Percentiles rank a stretch among this genome's conserved stretches.
phyloP scores from a whole-genome alignment of 2,888 invertebrate genomes.

The Gari tellinella region DNA sequence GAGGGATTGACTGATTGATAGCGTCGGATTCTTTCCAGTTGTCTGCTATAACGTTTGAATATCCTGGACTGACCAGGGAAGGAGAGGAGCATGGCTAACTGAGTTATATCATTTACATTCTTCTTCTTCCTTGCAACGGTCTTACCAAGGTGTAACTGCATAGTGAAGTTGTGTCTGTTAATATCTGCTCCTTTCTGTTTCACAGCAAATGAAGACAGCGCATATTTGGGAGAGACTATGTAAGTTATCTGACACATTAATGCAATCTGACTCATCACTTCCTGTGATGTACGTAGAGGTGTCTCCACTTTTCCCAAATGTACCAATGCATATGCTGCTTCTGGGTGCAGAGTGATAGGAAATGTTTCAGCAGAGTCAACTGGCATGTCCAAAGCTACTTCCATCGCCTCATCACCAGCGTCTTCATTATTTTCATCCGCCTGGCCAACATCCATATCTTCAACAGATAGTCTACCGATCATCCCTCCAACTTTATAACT shows the following conservation, averaged over 20 bases:
- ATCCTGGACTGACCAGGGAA: slow-evolving; percentile 8
- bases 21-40: too few relatives aligned
- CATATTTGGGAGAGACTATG: slow-evolving; percentile 32
- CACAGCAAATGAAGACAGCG: not conserved
- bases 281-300: slow-evolving; percentile 7
- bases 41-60: not conserved
- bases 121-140: not conserved
- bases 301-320: slow-evolving; percentile 1
- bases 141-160: not conserved
- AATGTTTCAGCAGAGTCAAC: not conserved
- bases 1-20: not conserved
- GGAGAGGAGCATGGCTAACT: not conserved
- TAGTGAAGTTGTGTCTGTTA: slow-evolving; percentile 1
- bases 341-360: slow-evolving; percentile 18
- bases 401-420: too few relatives aligned
- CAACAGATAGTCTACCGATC: too few relatives aligned
- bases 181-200: not conserved
- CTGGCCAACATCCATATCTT: too few relatives aligned
- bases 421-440: too few relatives aligned
- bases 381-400: not conserved
- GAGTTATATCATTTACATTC: not conserved
- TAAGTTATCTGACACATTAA: slow-evolving; percentile 26
- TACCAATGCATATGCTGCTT: slow-evolving; percentile 22
- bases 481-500: not conserved
- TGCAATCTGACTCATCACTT: slow-evolving; percentile 14